phyloP scores from a whole-genome alignment of 2,113 vertebrate species.

The Phycodurus eques region DNA sequence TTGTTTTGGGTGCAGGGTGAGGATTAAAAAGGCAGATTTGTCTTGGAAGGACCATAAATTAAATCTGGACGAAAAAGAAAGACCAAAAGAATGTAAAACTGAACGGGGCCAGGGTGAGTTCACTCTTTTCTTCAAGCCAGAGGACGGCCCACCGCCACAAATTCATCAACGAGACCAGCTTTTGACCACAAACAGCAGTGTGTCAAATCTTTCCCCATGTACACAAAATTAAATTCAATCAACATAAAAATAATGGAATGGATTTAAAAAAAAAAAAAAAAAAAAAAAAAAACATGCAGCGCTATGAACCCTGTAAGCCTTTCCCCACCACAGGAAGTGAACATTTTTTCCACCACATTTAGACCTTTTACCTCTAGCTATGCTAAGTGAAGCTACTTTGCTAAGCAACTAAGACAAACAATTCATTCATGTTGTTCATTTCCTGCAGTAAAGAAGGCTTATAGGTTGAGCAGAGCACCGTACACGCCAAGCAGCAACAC shows the following conservation, averaged over 20 bases:
- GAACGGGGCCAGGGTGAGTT: slow-evolving; percentile 14
- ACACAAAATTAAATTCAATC: slow-evolving; percentile 22
- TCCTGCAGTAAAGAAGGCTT: slow-evolving; percentile 28
- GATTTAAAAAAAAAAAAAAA: slow-evolving; percentile 29
- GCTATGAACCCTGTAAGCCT: slow-evolving; percentile 7
- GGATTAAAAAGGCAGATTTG: slow-evolving; percentile 39
- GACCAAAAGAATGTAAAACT: slow-evolving; percentile 27
- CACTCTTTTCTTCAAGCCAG: slow-evolving; percentile 9
- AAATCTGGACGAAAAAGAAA: slow-evolving; percentile 30
- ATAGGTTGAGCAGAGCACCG: slow-evolving; percentile 23
- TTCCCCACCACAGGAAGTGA: slow-evolving; percentile 37
- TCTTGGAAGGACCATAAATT: slow-evolving; percentile 27
- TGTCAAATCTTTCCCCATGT: slow-evolving; percentile 37
- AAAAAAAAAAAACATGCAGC: slow-evolving; percentile 33
- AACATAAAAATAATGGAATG: slow-evolving; percentile 21
- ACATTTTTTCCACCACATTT: neutral
- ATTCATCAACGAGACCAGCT: slow-evolving; percentile 2
- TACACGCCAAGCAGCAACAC: slow-evolving; percentile 54
- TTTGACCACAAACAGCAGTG: slow-evolving; percentile 47
- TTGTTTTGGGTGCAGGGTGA: slow-evolving; percentile 27
- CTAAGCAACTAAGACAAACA: neutral
- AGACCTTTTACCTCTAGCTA: neutral
- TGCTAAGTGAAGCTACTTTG: neutral
- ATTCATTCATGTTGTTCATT: slow-evolving; percentile 2
- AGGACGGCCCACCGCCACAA: slow-evolving; percentile 20